Evolutionary conservation across 2,113 vertebrate species (phyloP), one percentile per base, ranked within the genome.

Genomic region (Notiomystis cincta): DNA sequence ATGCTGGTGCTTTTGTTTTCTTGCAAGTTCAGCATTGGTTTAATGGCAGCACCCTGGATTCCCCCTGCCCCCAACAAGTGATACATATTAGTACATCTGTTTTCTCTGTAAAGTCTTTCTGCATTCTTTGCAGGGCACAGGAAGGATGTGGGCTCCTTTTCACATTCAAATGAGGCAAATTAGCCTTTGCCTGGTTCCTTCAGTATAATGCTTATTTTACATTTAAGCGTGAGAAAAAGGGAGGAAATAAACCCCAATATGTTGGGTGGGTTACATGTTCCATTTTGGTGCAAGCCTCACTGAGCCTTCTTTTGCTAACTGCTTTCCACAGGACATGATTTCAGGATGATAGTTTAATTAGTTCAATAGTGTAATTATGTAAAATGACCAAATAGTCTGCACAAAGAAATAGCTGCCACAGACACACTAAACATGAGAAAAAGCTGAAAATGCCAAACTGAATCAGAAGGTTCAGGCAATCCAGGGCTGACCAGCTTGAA

Each of bases 101-200:
- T 97, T 97, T 98, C 77, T 97, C 95, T 92, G 96, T 86, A 96
- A 91, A 97, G 97, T 96, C 95, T 97, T 97, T 97, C 94, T 95
- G 96, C 94, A 97, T 96, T 97, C 97, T 98, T 97, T 95, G 90
- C 71, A 88, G 87, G 93, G 97, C 89, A 96, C 98, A 98, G 98
- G 98, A 98, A 98, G 98, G 98, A 98, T 98, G 97, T 97, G 96
- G 98, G 97, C 91, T 98, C 93, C 95, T 93, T 97, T 98, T 98
- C 97, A 97, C 93, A 98, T 97, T 97, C 94, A 98, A 98, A 97
- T 97, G 94, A 98, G 90, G 95, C 94, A 96, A 96, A 95, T 96
- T 95, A 96, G 92, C 78, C 88, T 82, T 90, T 83, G 80, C 84
- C 93, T 93, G 87, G 91, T 88, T 89, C 85, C 71, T 91, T 96